Percentiles rank a stretch among this genome's conserved stretches.
Evolutionary conservation across 2,113 vertebrate species (phyloP).

Genomic region (Equus przewalskii): DNA sequence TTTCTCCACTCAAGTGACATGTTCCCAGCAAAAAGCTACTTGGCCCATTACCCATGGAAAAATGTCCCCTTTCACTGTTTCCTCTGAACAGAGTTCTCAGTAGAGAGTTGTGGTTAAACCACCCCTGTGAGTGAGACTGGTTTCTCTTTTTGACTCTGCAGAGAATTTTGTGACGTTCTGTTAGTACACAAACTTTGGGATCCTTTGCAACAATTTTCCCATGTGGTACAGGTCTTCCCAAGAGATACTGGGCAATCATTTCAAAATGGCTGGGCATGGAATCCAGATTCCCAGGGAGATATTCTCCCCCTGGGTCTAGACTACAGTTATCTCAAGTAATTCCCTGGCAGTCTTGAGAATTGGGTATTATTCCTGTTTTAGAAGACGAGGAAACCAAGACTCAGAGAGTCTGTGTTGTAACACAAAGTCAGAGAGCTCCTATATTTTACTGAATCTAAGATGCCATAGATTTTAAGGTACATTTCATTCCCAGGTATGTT

Average conservation of each 20-base stretch:
- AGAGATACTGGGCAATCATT: background rate
- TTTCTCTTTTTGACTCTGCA: background rate
- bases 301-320: background rate
- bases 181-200: background rate
- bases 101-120: background rate
- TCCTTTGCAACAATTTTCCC: background rate
- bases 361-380: background rate
- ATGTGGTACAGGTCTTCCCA: background rate
- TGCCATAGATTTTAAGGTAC: background rate
- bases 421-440: background rate
- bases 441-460: background rate
- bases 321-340: background rate
- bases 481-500: background rate
- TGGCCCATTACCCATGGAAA: background rate
- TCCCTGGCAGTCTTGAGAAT: background rate
- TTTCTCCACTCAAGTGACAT: background rate
- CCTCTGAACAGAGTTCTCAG: background rate
- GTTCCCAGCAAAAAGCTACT: background rate
- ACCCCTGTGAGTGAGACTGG: background rate
- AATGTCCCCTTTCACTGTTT: background rate
- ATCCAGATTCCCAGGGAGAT: background rate
- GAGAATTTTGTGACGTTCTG: background rate
- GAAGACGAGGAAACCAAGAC: background rate
- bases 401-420: background rate
- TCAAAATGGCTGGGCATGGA: background rate